Conservation (phyloP, 2,113 vertebrate genomes). For the Nothobranchius kuhntae region DNA sequence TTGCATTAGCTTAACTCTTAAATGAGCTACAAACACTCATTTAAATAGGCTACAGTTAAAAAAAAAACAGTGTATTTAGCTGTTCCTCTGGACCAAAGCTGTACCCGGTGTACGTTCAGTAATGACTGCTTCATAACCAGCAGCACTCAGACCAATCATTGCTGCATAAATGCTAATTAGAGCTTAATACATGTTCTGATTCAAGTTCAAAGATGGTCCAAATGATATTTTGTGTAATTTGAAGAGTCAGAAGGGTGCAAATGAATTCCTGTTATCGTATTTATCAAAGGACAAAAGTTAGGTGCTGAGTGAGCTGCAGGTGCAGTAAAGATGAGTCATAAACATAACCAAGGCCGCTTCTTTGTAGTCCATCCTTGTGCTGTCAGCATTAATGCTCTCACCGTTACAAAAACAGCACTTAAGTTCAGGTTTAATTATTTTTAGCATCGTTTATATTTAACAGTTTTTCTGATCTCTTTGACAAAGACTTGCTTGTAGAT, state of each 20-base stretch:
- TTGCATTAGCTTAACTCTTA: too few relatives aligned
- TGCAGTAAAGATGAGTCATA: background rate
- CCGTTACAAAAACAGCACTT: background rate
- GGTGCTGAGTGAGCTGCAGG: background rate
- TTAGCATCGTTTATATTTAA: background rate
- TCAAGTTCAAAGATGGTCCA: background rate
- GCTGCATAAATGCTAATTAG: background rate
- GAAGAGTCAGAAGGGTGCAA: background rate
- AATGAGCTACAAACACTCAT: constrained; percentile 9
- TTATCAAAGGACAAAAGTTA: background rate
- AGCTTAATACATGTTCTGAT: background rate
- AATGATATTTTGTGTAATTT: background rate
- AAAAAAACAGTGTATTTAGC: constrained; percentile 18
- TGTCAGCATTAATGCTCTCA: background rate
- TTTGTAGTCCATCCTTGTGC: background rate
- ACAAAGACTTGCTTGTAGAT: background rate
- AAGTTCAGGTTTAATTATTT: background rate
- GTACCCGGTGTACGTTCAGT: constrained; percentile 20
- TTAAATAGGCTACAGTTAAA: background rate
- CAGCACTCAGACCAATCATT: background rate
- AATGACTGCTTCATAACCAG: constrained; percentile 15
- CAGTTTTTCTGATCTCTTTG: background rate
- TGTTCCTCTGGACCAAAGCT: constrained; percentile 11
- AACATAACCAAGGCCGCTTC: background rate
- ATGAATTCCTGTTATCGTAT: background rate